These are phyloP conservation scores for Opisthocomus hoazin DNA, from an alignment of 2,113 vertebrate genomes.

Conservation along the genomic window DNA sequence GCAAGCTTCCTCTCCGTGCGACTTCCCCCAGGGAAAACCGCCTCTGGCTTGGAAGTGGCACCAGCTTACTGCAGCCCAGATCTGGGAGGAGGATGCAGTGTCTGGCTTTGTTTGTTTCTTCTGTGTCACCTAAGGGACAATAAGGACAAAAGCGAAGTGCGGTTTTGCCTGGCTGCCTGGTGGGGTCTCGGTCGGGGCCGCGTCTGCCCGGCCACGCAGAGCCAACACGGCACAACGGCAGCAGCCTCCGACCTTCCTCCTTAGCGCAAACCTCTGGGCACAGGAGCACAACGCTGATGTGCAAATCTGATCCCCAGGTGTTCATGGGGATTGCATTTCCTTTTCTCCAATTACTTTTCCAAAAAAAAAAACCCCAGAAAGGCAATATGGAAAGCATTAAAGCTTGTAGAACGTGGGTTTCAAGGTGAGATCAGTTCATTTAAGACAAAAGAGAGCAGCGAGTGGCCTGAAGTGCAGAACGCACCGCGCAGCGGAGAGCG, in stretches of 20 bases:
- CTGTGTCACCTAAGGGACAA: not conserved
- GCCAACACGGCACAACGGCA: not conserved
- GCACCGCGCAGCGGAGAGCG: fast-evolving
- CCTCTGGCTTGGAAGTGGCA: not conserved
- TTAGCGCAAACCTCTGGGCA: not conserved
- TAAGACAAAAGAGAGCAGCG: not conserved
- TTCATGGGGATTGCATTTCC: not conserved
- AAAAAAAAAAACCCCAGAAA: not conserved
- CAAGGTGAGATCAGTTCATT: not conserved
- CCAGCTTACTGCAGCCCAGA: not conserved
- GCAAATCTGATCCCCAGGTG: not conserved
- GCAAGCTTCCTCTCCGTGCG: not conserved
- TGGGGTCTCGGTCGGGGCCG: not conserved
- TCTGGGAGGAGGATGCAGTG: not conserved
- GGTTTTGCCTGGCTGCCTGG: not conserved
- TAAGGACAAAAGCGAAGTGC: not conserved
- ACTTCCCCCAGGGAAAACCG: not conserved
- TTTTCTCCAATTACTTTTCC: not conserved
- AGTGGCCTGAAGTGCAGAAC: not conserved
- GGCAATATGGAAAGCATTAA: not conserved
- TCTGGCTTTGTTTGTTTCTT: not conserved
- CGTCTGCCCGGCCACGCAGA: not conserved
- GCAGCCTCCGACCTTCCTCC: not conserved
- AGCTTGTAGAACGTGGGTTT: not conserved
- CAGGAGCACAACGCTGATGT: not conserved